Percentiles rank a stretch among this genome's conserved stretches.
Evolutionary conservation across 2,113 vertebrate species (phyloP).

Genomic region (Vimba vimba): DNA sequence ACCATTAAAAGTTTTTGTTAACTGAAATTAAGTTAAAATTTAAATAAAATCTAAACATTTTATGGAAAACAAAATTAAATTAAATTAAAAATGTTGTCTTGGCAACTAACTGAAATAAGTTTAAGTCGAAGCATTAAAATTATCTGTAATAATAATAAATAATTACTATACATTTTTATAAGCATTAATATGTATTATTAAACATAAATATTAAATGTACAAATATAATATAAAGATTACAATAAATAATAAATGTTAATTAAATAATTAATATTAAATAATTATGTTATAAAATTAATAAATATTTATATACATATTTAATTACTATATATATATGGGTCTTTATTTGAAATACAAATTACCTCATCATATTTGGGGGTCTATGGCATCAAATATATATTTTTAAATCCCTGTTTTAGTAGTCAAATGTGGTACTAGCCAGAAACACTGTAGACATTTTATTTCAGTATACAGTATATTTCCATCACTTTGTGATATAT

Average conservation of each 20-base stretch:
- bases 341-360: too few relatives aligned
- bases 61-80: not conserved
- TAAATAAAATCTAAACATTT: not conserved
- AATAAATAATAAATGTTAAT: not conserved
- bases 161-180: not conserved
- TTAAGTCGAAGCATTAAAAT: not conserved
- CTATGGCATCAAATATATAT: not conserved
- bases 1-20: not conserved
- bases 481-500: not conserved
- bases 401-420: not conserved
- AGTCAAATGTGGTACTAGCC: not conserved
- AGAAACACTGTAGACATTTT: not conserved
- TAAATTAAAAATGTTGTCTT: not conserved
- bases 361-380: not conserved
- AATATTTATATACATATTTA: not conserved
- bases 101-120: not conserved
- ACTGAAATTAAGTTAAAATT: not conserved
- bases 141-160: not conserved
- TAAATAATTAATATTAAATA: not conserved
- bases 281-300: not conserved
- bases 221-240: not conserved
- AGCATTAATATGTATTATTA: not conserved
- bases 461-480: not conserved
- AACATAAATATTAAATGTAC: not conserved
- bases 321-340: not conserved